phyloP scores from a whole-genome alignment of 2,797 vertebrate species.

The Helarctos malayanus region DNA sequence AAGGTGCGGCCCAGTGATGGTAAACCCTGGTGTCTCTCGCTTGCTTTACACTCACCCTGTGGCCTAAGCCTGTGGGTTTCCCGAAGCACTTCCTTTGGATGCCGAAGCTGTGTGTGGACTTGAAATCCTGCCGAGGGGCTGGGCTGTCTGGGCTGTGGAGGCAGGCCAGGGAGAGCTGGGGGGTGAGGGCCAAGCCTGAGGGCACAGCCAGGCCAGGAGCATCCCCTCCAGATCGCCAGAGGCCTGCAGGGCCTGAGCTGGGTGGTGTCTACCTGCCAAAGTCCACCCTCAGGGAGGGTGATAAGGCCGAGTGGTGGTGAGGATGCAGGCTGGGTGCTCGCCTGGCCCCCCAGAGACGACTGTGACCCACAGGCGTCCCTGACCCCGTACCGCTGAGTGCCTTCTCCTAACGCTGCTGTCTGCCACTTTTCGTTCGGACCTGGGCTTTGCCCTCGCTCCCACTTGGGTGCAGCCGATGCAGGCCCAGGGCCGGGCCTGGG shows the following conservation, averaged over 20 bases:
- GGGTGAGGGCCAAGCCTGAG: background rate
- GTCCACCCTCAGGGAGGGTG: background rate
- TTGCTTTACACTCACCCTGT: background rate
- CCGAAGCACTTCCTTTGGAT: background rate
- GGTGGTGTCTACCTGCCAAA: rapidly evolving
- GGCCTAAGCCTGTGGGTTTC: background rate
- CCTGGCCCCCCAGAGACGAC: background rate
- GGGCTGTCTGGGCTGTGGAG: background rate
- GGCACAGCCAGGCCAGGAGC: background rate
- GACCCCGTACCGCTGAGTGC: background rate
- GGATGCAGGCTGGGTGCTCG: background rate
- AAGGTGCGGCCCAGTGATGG: background rate
- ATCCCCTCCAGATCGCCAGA: background rate
- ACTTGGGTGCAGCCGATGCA: background rate
- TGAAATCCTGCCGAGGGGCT: background rate
- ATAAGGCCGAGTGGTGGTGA: background rate
- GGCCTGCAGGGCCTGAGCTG: background rate
- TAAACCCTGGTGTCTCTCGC: background rate
- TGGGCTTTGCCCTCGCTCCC: background rate
- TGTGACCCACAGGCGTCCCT: background rate
- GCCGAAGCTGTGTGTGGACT: background rate
- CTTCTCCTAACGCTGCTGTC: background rate
- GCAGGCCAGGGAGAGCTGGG: background rate
- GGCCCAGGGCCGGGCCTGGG: background rate
- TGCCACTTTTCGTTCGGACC: background rate